phyloP scores from a whole-genome alignment of 2,888 invertebrate species.

The Thecocarcelia acutangulata region DNA sequence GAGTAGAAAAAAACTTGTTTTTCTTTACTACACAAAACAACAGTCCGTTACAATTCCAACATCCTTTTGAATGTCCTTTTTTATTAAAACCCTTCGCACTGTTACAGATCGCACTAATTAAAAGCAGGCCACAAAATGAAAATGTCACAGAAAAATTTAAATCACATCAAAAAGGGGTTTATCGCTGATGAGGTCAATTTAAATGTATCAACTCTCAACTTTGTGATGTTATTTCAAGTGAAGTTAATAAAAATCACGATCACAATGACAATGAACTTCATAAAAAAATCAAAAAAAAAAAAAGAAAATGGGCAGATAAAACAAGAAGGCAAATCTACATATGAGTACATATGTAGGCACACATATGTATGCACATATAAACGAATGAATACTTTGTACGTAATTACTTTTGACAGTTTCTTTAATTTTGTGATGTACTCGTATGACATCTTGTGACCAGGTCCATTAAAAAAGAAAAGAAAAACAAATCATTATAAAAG shows the following conservation, averaged over 20 bases:
- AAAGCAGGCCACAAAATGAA: slow-evolving; percentile 21
- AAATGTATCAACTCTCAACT: slow-evolving; percentile 33
- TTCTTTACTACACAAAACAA: too few relatives aligned
- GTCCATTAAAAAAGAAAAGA: slow-evolving; percentile 43
- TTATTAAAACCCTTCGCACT: slow-evolving; percentile 3
- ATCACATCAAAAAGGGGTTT: not conserved
- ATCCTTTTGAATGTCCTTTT: not conserved
- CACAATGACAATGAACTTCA: slow-evolving; percentile 49
- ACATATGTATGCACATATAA: too few relatives aligned
- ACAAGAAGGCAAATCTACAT: slow-evolving; percentile 2
- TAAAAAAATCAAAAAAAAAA: slow-evolving; percentile 1
- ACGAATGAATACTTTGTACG: slow-evolving; percentile 36
- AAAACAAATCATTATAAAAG: slow-evolving; percentile 36
- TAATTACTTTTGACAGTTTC: slow-evolving; percentile 65
- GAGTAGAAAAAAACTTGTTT: too few relatives aligned
- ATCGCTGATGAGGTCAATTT: slow-evolving; percentile 31
- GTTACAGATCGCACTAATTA: slow-evolving; percentile 55
- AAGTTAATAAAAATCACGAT: slow-evolving; percentile 61
- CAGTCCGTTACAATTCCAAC: slow-evolving; percentile 30
- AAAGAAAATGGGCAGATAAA: not conserved
- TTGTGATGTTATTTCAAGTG: slow-evolving; percentile 61
- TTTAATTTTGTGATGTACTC: slow-evolving; percentile 47
- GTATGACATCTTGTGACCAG: slow-evolving; percentile 61
- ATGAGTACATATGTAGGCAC: too few relatives aligned
- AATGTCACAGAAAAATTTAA: slow-evolving; percentile 25